These are phyloP conservation scores for Amblyteles armatorius DNA, from an alignment of 2,888 invertebrate species.

Conservation along the genomic window DNA sequence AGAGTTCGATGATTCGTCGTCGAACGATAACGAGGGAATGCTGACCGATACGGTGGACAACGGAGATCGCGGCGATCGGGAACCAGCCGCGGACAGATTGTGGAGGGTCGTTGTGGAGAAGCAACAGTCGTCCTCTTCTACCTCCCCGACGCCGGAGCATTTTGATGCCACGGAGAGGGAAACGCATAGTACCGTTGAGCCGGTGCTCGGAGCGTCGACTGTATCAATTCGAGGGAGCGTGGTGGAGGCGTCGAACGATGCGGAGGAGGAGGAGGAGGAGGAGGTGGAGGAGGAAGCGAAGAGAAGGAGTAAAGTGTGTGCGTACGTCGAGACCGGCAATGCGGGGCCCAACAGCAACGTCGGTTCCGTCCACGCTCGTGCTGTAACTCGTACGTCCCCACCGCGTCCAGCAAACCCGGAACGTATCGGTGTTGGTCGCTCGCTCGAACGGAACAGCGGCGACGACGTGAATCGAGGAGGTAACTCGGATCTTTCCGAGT, in stretches of 20 bases:
- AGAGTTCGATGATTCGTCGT: background rate
- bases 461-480: conserved; percentile 76
- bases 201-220: conserved; percentile 38
- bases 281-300: conserved; percentile 64
- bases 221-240: conserved; percentile 53
- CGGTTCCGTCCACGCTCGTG: conserved; percentile 73
- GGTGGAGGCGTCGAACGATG: conserved; percentile 56
- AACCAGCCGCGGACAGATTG: conserved; percentile 69
- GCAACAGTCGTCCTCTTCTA: conserved; percentile 52
- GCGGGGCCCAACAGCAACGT: conserved; percentile 50
- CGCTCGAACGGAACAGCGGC: conserved; percentile 69
- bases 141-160: conserved; percentile 22
- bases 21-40: conserved; percentile 18
- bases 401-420: conserved; percentile 54
- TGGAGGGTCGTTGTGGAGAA: conserved; percentile 76
- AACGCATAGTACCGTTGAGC: conserved; percentile 47
- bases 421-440: conserved; percentile 29
- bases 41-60: conserved; percentile 18
- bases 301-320: conserved; percentile 69
- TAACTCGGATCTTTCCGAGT: conserved; percentile 68
- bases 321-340: conserved; percentile 67
- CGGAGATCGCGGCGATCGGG: conserved; percentile 38
- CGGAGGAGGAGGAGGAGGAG: conserved; percentile 67
- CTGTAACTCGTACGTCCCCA: conserved; percentile 73
- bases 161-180: conserved; percentile 42